Base-by-base conservation (phyloP, 1,140 invertebrate genomes). In the Eurosta solidaginis region DNA sequence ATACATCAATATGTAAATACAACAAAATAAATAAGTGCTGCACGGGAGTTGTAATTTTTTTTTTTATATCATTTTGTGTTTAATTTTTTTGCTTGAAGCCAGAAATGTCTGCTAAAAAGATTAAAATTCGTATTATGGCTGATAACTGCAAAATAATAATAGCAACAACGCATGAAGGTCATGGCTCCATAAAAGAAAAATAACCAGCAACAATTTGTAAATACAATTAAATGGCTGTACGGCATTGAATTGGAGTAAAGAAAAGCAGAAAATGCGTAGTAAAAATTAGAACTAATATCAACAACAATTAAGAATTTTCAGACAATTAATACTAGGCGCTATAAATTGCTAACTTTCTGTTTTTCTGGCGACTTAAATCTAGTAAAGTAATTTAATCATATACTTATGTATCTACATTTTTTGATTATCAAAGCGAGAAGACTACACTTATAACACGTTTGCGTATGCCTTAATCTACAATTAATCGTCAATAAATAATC, bases 141-240 rank as follows among this genome's bases (percentile, higher is more conserved):
- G 59, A 40, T 68, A 68, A 68, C 40, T 14, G 33, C n/a, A 40
- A 68, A 68, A 68, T 68, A 68, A 68, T 68, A 68, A 68, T 68
- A 10, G 1, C n/a, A 27, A 9, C 2, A 40, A 68, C 17, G 59
- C 59, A 33, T 68, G 59, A 68, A 68, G 59, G 59, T 68, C 33
- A 68, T 40, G 33, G 59, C 29, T 68, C n/a, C 36, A 68, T 68
- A 40, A 68, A 68, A 68, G 59, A 68, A 17, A 68, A 68, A 68
- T 68, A n/a, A 68, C 17, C 29, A 68, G 33, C 33, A 40, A 68
- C 17, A 6, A 33, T 17, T 63, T 63, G 25, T 3, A 63, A 59
- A 59, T 1, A 59, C 0, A 14, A 33, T 10, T 59, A 33, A 10
- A 14, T 14, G 0, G 12, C 6, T 59, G 25, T 59, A 33, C n/a